These are phyloP conservation scores for Rhynchomys soricoides DNA, from an alignment of 2,113 vertebrate species.

Conservation along the genomic window DNA sequence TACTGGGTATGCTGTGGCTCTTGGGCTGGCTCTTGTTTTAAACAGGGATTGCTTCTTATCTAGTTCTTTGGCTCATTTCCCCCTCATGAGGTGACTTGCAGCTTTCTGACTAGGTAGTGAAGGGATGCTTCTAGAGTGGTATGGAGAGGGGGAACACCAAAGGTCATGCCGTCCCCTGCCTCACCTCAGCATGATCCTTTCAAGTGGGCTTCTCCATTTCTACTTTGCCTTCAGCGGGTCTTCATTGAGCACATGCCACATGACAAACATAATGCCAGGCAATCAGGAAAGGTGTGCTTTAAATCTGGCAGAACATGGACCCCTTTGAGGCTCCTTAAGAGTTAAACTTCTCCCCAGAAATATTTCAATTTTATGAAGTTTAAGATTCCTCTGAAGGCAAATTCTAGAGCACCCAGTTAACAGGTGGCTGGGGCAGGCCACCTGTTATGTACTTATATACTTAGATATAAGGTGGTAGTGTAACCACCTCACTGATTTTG, in stretches of 20 bases:
- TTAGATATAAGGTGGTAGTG: background rate
- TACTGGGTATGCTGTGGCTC: background rate
- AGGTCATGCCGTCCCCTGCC: fast-evolving
- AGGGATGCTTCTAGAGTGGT: background rate
- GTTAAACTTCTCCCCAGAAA: background rate
- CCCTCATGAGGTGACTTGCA: background rate
- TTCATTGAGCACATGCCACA: background rate
- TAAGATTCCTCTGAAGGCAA: background rate
- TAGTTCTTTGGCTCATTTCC: background rate
- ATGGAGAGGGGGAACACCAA: background rate
- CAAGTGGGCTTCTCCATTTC: background rate
- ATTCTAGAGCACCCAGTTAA: background rate
- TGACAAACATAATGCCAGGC: background rate
- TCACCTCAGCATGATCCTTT: background rate
- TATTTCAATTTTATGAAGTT: background rate
- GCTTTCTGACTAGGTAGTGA: background rate
- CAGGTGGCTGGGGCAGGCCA: background rate
- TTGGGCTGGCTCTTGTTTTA: background rate
- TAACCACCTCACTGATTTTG: background rate
- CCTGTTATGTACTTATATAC: too few relatives aligned
- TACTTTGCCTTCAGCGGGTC: background rate
- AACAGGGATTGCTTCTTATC: background rate
- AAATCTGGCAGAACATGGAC: background rate
- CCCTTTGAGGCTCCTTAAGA: background rate
- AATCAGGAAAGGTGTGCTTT: background rate